Conservation (phyloP, 2,888 invertebrate genomes). For the Netelia fuscicornis region DNA sequence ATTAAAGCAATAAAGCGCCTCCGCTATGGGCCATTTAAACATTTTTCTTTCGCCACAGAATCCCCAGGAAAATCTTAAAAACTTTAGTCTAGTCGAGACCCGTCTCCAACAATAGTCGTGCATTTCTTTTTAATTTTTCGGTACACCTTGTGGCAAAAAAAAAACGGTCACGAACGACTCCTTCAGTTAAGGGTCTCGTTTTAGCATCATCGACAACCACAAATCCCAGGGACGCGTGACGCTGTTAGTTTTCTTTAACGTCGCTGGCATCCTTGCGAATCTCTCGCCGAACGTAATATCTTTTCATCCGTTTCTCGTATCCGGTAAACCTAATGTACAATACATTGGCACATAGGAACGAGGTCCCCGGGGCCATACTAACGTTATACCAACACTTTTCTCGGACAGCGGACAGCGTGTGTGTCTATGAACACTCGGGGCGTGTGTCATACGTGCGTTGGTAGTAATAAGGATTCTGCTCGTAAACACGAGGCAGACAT, state of each 20-base stretch:
- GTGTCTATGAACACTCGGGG: slow-evolving; percentile 12
- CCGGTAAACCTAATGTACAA: slow-evolving; percentile 28
- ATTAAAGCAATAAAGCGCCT: neutral
- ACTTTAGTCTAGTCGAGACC: neutral
- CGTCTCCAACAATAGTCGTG: neutral
- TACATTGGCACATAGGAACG: slow-evolving; percentile 6
- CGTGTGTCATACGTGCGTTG: slow-evolving; percentile 16
- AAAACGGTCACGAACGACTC: neutral
- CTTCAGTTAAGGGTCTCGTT: slow-evolving; percentile 1
- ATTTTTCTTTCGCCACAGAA: neutral
- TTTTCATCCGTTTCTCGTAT: slow-evolving; percentile 44
- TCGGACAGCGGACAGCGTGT: neutral
- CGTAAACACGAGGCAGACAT: slow-evolving; percentile 57
- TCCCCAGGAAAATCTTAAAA: neutral
- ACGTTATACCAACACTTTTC: neutral
- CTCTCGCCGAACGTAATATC: slow-evolving; percentile 25
- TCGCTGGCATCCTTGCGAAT: slow-evolving; percentile 15
- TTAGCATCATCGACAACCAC: slow-evolving; percentile 9
- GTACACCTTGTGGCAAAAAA: neutral
- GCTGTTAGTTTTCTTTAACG: slow-evolving; percentile 22
- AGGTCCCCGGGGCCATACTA: neutral
- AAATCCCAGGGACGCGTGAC: neutral
- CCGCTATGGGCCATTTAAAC: neutral
- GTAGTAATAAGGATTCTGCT: slow-evolving; percentile 42
- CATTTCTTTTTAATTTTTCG: neutral